Conservation (phyloP, 64 coral and sea anemone genomes). For the Platygyra sinensis region DNA sequence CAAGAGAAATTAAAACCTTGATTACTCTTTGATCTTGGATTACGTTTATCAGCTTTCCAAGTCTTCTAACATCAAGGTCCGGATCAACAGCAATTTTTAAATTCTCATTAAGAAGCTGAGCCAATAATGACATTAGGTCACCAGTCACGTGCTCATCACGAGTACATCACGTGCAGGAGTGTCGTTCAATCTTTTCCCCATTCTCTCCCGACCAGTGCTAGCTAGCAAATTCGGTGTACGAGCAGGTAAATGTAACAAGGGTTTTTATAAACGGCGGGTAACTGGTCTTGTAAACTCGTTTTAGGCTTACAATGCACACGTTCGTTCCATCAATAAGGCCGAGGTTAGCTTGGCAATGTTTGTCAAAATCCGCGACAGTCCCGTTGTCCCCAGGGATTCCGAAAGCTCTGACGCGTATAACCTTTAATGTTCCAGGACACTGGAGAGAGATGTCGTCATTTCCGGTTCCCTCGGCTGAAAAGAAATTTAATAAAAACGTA, state of each 20-base stretch:
- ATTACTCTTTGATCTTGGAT: too few relatives aligned
- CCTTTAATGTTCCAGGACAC: conserved; percentile 62
- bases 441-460: conserved; percentile 85
- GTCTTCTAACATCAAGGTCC: too few relatives aligned
- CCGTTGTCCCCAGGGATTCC: conserved; percentile 65
- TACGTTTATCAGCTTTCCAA: too few relatives aligned
- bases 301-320: conserved; percentile 79
- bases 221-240: conserved; percentile 31
- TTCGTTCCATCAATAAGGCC: conserved; percentile 61
- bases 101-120: too few relatives aligned
- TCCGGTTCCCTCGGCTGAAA: conserved; percentile 66
- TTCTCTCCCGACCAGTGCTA: not conserved
- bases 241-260: conserved; percentile 69
- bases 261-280: conserved; percentile 80
- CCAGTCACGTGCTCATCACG: conserved; percentile 8
- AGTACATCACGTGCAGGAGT: not conserved
- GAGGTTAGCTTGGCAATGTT: conserved; percentile 68
- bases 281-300: conserved; percentile 78
- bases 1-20: too few relatives aligned
- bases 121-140: too few relatives aligned
- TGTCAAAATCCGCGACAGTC: conserved; percentile 72
- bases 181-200: not conserved
- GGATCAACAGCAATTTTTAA: too few relatives aligned
- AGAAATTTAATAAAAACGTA: not conserved
- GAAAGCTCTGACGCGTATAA: conserved; percentile 62